Conservation (phyloP, 2,888 invertebrate species). For the Agelastica alni region DNA sequence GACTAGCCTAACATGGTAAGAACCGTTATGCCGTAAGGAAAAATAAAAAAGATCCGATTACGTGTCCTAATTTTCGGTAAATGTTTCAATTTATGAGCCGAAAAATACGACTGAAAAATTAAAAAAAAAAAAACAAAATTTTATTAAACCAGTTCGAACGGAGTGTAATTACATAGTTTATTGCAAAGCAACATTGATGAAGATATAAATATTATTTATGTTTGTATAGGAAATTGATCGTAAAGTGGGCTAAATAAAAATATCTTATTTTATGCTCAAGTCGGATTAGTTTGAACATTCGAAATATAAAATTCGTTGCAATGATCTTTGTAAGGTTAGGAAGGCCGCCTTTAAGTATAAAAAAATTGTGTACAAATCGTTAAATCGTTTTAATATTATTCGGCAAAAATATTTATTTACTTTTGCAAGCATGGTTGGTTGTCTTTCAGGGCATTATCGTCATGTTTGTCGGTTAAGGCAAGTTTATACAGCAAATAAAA, state of each 20-base stretch:
- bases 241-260: conserved; percentile 7
- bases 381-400: too few species aligned
- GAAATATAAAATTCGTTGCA: neutral
- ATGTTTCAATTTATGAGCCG: conserved; percentile 2
- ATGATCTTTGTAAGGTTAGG: too few species aligned
- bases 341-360: too few species aligned
- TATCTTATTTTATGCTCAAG: neutral
- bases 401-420: too few species aligned
- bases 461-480: too few species aligned
- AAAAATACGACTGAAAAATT: neutral
- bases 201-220: conserved; percentile 7
- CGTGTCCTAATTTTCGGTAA: conserved; percentile 1
- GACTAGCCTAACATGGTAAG: too few species aligned
- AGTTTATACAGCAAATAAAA: too few species aligned
- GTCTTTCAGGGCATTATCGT: too few species aligned
- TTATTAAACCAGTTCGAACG: conserved; percentile 1
- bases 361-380: too few species aligned
- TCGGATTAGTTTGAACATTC: neutral
- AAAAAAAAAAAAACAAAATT: neutral
- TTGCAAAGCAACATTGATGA: neutral
- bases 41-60: neutral
- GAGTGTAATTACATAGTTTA: neutral
- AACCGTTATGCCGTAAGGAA: neutral
- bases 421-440: too few species aligned
- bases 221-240: neutral